phyloP scores from a whole-genome alignment of 2,888 invertebrate genomes.

The Ennomos quercinarius region DNA sequence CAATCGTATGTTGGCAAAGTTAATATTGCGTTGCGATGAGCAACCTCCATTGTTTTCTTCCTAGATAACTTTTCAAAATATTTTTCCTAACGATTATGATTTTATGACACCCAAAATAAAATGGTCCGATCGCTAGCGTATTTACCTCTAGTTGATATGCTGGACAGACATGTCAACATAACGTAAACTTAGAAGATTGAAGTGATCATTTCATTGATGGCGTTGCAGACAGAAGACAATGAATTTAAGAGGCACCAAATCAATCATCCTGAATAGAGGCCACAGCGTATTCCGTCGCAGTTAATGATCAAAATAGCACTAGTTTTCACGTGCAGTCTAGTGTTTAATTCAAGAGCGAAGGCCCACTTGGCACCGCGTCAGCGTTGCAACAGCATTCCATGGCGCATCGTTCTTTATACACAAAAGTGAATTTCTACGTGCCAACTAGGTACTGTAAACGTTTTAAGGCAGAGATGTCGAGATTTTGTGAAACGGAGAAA shows the following conservation, averaged over 20 bases:
- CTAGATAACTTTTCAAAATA: no score
- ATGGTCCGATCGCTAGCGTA: no score
- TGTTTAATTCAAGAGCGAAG: slow-evolving; percentile 47
- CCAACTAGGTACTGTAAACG: slow-evolving; percentile 30
- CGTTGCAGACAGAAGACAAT: not conserved
- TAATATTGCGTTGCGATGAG: no score
- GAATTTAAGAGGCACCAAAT: slow-evolving; percentile 6
- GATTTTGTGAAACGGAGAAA: slow-evolving; percentile 11
- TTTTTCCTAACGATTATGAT: no score
- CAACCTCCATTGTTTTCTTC: no score
- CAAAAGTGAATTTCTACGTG: slow-evolving; percentile 45
- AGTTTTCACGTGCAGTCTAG: slow-evolving; percentile 47
- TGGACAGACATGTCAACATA: no score
- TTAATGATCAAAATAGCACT: slow-evolving; percentile 39
- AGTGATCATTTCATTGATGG: not conserved
- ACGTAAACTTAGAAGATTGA: no score
- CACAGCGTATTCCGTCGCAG: slow-evolving; percentile 25
- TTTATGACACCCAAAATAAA: no score
- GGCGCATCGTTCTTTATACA: slow-evolving; percentile 43
- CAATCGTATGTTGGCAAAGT: not conserved
- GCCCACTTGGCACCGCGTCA: slow-evolving; percentile 57
- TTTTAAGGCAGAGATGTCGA: slow-evolving; percentile 20
- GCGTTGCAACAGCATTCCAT: slow-evolving; percentile 47
- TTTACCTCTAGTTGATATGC: no score
- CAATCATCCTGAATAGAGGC: slow-evolving; percentile 8